Evolutionary conservation across 1,140 invertebrate species (phyloP).

Genomic region (Melipona quadrifasciata): DNA sequence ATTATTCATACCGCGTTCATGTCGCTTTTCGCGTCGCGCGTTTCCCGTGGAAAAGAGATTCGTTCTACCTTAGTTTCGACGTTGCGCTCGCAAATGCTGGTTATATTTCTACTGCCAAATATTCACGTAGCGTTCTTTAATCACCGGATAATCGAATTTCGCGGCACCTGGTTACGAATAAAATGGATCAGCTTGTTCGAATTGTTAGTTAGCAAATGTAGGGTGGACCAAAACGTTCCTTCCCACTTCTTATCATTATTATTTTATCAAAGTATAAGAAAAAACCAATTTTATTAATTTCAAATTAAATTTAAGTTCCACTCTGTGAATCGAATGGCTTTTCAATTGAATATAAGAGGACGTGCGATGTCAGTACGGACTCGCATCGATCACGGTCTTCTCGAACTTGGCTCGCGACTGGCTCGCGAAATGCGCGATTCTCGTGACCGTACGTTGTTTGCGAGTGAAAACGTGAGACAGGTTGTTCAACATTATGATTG

Average conservation of each 20-base stretch:
- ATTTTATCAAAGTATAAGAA: too few relatives aligned
- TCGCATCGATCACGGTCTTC: too few relatives aligned
- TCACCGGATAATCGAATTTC: constrained; percentile 15
- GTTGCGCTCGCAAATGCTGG: too few relatives aligned
- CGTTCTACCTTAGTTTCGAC: not conserved
- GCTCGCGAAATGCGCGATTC: not conserved
- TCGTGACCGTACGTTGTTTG: not conserved
- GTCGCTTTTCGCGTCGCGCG: not conserved
- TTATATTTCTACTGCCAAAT: not conserved
- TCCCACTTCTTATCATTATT: too few relatives aligned
- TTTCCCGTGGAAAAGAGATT: not conserved
- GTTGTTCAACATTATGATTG: constrained; percentile 32
- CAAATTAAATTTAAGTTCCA: too few relatives aligned
- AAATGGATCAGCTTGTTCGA: not conserved
- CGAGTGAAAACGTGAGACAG: constrained; percentile 17
- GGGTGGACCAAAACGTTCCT: too few relatives aligned
- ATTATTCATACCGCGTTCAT: not conserved
- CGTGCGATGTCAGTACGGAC: too few relatives aligned
- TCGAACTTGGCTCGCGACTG: too few relatives aligned
- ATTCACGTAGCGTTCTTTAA: not conserved
- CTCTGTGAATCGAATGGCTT: too few relatives aligned
- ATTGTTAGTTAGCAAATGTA: too few relatives aligned
- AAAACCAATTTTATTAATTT: too few relatives aligned
- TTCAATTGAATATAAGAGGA: too few relatives aligned
- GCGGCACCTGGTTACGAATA: not conserved